Evolutionary conservation across 2,888 invertebrate species (phyloP), one percentile per base, ranked within the genome.

Genomic region (Aelia acuminata): DNA sequence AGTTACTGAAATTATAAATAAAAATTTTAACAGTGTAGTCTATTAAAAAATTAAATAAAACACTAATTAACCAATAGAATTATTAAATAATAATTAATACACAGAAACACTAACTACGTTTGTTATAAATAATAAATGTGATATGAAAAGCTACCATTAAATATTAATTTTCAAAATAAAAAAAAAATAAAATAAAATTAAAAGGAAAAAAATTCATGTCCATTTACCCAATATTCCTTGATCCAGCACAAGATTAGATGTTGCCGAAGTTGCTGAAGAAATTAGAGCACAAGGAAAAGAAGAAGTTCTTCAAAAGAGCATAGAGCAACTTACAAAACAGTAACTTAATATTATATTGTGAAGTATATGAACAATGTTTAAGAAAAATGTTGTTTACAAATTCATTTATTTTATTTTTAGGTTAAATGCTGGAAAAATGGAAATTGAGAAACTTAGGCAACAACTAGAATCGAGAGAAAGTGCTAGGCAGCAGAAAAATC

Each of bases 391-490:
- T 39, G 11, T 22, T 47, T 13, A 80, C 1, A 43, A 80, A 35
- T n/a, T 43, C 39, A 57, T 39, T 43, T 15, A 35, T 13, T 57
- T 87, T 0, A 7, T 26, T 86, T 87, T 49, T 63, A 89, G 89
- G 39, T 84, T 88, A 20, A 88, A 89, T 70, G 89, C 88, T n/a
- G 89, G 88, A 31, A 89, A 89, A 88, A 88, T 88, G 86, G 89
- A 89, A 89, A 88, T 89, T 11, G 88, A 86, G 31, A 88, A 88
- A 75, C 87, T 89, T 18, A 88, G 88, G 80, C 88, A 84, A 39
- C 87, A 84, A 48, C 57, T 89, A 2, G 89, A 87, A 84, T 84
- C 80, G 31, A 89, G 85, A 39, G 88, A 88, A 47, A 53, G 39
- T 39, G 84, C 47, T 0, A 88, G 80, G 26, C 85, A 85, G 57